phyloP scores from a whole-genome alignment of 2,113 vertebrate genomes.

The Aviceda subcristata region DNA sequence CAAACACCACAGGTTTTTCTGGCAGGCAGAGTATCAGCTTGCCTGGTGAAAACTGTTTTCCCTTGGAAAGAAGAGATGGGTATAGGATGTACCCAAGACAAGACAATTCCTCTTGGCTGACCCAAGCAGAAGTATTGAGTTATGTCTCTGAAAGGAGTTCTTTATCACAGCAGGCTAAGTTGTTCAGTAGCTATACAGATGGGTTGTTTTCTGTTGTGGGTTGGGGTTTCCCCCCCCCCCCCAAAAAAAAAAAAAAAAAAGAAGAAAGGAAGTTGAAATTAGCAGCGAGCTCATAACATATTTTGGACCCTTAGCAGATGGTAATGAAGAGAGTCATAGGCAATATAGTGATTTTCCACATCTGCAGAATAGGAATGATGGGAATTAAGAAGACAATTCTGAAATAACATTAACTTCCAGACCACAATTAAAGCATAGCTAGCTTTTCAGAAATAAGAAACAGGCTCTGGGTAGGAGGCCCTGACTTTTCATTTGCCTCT shows the following conservation, averaged over 20 bases:
- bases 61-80: background rate
- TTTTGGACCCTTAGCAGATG: background rate
- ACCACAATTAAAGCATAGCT: background rate
- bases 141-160: background rate
- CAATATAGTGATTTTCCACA: background rate
- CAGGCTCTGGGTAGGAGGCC: background rate
- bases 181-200: background rate
- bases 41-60: background rate
- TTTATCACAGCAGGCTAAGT: background rate
- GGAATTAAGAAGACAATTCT: background rate
- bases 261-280: background rate
- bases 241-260: background rate
- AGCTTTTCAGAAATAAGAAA: conserved; percentile 33
- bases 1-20: background rate
- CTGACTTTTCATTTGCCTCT: background rate
- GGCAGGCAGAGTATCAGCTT: background rate
- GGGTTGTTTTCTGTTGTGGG: background rate
- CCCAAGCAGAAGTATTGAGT: background rate
- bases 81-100: background rate
- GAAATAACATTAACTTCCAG: background rate
- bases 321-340: background rate
- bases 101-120: conserved; percentile 29
- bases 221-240: fast-evolving
- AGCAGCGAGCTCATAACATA: background rate
- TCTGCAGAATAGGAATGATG: background rate